Base-by-base conservation (phyloP, 1,140 invertebrate genomes). In the Bradysia coprophila region DNA sequence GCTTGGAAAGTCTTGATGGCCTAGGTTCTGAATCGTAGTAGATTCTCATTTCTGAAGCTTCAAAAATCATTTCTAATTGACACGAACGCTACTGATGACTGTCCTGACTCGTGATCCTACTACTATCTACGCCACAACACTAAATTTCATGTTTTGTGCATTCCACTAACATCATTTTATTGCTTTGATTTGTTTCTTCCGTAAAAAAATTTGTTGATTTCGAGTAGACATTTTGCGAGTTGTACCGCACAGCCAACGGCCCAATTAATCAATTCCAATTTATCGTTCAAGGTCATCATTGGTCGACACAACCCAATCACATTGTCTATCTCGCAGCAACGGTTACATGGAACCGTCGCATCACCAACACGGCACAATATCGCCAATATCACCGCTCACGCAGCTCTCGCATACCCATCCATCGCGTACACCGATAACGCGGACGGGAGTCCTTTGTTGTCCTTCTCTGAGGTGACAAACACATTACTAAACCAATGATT, bases 381-480 rank as follows among this genome's bases (percentile, higher is more conserved):
- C 48, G 51, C 57, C 42, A 60, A 57, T 32, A 59, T 59, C 22
- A 69, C 67, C 57, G 65, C 64, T 54, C 66, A 69, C 56, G 65
- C 55, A 36, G 53, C 57, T 13, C 23, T 42, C 20, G 40, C 43
- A 44, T 33, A 40, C 34, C 21, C 55, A 20, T 53, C 56, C 11
- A 48, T 39, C 38, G 48, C 45, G 11, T 48, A 47, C 39, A 41
- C 4, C 67, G 59, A 68, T 65, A 70, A 76, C 63, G 65, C 69
- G 65, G 75, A 79, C 67, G 71, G 73, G 65, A 81, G 78, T 78
- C 77, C 78, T 72, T 51, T 83, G 71, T 53, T 81, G 69, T 81
- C 79, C 67, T 78, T 81, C 73, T 79, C 78, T 69, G 77, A 81
- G 73, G 78, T 82, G 68, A 81, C 79, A 55, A 80, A 81, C 66